These are phyloP conservation scores for Sigmodon hispidus DNA, from an alignment of 2,113 vertebrate species.

Conservation along the genomic window DNA sequence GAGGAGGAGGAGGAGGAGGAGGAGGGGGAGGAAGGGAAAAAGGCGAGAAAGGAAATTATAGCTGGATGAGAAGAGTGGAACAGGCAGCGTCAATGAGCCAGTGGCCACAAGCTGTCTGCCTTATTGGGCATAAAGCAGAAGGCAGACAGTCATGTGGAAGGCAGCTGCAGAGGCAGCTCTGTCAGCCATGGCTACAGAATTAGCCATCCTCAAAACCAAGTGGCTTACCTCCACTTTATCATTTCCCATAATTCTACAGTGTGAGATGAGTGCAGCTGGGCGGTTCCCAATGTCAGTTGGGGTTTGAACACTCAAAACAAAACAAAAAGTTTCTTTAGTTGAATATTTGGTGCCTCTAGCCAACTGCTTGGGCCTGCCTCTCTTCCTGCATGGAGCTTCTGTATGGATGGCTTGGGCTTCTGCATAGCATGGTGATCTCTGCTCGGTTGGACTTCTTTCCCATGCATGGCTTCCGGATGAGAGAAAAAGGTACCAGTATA, in stretches of 20 bases:
- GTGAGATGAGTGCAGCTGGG: neutral
- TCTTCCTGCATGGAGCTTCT: neutral
- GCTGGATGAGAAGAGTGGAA: neutral
- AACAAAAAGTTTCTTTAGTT: neutral
- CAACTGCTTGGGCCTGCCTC: neutral
- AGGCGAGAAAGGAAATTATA: neutral
- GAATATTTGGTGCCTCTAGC: neutral
- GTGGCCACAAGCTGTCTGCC: neutral
- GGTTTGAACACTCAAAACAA: neutral
- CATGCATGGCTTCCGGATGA: neutral
- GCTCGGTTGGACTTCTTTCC: neutral
- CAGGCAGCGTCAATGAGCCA: neutral
- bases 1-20: no score
- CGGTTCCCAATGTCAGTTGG: neutral
- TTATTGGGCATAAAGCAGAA: neutral
- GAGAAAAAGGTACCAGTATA: neutral
- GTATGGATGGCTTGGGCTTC: neutral
- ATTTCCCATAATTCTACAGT: slow-evolving; percentile 9
- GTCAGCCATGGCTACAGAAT: neutral
- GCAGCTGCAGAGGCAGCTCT: neutral
- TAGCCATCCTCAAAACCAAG: neutral
- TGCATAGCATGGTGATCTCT: neutral
- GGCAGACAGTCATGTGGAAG: neutral
- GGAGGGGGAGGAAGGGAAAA: no score
- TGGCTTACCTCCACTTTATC: neutral